Evolutionary conservation across 2,113 vertebrate genomes (phyloP), one percentile per base, ranked within the genome.

Genomic region (Probosciger aterrimus): DNA sequence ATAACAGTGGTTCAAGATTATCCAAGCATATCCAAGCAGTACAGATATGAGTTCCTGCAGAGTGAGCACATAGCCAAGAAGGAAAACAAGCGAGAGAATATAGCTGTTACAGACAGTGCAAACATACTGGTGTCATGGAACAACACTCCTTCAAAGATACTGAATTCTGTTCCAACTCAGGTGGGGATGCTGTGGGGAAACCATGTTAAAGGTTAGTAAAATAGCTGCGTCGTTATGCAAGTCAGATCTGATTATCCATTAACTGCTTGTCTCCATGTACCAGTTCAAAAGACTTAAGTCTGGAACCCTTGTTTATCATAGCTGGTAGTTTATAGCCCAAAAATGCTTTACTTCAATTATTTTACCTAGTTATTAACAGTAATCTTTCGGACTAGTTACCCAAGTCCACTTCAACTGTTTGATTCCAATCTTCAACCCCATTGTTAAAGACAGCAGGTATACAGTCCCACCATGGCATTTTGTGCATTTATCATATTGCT

Each of bases 401-500:
- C 2, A 70, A 19, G 37, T 64, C 47, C 31, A 22, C 6, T 63
- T 27, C 3, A 10, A 11, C 0, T 12, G 7, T 10, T 8, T 8
- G 6, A 63, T 20, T 14, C 5, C 2, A 9, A 52, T 31, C 30
- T 71, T 35, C 1, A 65, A 18, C 9, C 18, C 49, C 24, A 2
- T 2, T 41, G 7, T 18, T 31, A 14, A 4, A 14, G 13, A 5
- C 0, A 19, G 14, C 19, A 65, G 18, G 7, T 4, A 28, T 1
- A 1, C 5, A 6, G 27, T 31, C 27, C 22, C 4, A 2, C 59
- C 3, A 5, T 1, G 0, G 9, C 14, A 1, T 6, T 4, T 18
- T 7, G 9, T 37, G 30, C 13, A 44, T 4, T 6, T 5, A 7
- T 4, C 10, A 0, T 18, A 13, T 4, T 1, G 1, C 46, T 14